These are phyloP conservation scores for Agriopis aurantiaria DNA, from an alignment of 2,888 invertebrate genomes.

Conservation along the genomic window DNA sequence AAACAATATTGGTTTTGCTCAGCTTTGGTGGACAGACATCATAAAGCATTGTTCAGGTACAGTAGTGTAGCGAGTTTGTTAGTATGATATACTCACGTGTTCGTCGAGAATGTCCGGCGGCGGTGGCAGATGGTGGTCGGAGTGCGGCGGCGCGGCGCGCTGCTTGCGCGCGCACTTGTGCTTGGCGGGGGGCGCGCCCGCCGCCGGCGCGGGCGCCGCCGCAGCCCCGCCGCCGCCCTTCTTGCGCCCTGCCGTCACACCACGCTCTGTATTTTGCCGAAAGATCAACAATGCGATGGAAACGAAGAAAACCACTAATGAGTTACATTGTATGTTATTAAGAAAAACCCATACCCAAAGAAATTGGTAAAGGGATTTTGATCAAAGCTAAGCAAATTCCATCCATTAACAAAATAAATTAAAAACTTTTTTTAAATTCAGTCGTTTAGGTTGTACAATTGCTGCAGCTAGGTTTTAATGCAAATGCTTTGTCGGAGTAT, in stretches of 20 bases:
- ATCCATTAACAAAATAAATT: too few relatives aligned
- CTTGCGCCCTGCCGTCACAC: slow-evolving; percentile 43
- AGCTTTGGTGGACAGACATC: background rate
- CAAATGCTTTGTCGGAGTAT: too few relatives aligned
- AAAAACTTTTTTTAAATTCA: too few relatives aligned
- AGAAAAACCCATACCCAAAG: too few relatives aligned
- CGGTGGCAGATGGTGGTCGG: slow-evolving; percentile 83
- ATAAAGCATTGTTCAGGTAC: background rate
- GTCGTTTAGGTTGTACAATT: too few relatives aligned
- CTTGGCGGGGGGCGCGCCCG: slow-evolving; percentile 57
- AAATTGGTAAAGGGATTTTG: too few relatives aligned
- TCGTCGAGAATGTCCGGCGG: slow-evolving; percentile 80
- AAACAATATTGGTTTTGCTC: background rate
- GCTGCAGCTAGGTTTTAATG: too few relatives aligned
- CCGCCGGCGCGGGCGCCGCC: slow-evolving; percentile 43
- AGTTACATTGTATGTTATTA: too few relatives aligned
- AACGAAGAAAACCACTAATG: too few relatives aligned
- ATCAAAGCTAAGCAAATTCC: too few relatives aligned
- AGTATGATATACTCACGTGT: slow-evolving; percentile 58
- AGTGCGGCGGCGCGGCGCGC: slow-evolving; percentile 71
- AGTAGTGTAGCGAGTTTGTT: background rate
- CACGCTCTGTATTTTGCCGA: slow-evolving; percentile 35
- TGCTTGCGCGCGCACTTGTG: slow-evolving; percentile 82
- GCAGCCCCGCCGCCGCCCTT: slow-evolving; percentile 48
- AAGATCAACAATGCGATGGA: background rate